Evolutionary conservation across 2,797 vertebrate species (phyloP).

Genomic region (Rhincodon typus): DNA sequence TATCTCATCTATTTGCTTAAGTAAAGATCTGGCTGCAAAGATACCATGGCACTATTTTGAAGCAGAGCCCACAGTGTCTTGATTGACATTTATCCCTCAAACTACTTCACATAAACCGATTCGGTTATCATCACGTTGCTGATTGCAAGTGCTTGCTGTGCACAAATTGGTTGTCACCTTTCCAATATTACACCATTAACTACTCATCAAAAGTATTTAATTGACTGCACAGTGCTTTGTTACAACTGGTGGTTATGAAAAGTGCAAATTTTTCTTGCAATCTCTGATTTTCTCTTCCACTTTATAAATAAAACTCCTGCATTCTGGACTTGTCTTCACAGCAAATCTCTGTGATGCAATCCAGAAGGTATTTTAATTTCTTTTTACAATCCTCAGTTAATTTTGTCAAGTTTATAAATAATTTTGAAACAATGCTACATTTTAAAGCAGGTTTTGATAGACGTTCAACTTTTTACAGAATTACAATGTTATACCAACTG

Average conservation of each 20-base stretch:
- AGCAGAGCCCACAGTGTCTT: not conserved
- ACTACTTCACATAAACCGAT: not conserved
- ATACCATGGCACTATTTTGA: not conserved
- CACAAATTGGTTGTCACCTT: not conserved
- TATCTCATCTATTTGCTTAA: not conserved
- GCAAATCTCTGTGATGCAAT: not conserved
- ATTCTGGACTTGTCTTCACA: not conserved
- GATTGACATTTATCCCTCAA: not conserved
- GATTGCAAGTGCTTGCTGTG: not conserved
- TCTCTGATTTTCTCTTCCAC: not conserved
- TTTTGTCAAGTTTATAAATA: not conserved
- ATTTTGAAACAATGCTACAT: conserved; percentile 5
- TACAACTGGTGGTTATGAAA: not conserved
- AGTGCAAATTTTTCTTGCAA: not conserved
- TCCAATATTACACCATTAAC: not conserved
- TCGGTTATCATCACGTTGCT: not conserved
- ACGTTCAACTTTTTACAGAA: not conserved
- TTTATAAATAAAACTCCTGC: not conserved
- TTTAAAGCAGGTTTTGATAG: not conserved
- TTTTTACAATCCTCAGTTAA: not conserved
- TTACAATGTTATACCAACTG: not conserved
- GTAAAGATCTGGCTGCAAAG: not conserved
- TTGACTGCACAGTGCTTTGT: not conserved
- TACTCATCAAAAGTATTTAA: not conserved
- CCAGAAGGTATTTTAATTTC: not conserved